A percentile compares a stretch with the other conserved stretches of the same genome.
Evolutionary conservation across 2,888 invertebrate genomes (phyloP).

Genomic region (Digitonthophagus gazella): DNA sequence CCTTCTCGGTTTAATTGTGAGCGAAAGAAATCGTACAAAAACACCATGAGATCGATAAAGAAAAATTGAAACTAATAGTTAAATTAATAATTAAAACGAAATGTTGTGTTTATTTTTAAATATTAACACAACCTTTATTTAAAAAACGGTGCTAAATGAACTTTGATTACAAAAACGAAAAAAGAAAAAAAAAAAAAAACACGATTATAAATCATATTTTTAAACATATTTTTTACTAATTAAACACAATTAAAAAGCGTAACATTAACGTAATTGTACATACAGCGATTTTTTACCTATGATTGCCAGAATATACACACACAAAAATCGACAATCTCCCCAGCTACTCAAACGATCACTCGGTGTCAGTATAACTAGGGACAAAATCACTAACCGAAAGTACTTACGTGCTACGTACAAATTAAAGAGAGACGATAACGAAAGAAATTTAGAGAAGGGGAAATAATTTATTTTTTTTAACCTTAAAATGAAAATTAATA

Average conservation of each 20-base stretch:
- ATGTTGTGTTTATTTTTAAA: background rate
- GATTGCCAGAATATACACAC: background rate
- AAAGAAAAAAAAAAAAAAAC: too few species aligned
- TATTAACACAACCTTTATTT: background rate
- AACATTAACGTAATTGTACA: too few species aligned
- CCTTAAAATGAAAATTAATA: conserved; percentile 13
- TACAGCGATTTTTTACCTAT: background rate
- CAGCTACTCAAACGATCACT: background rate
- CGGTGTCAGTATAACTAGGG: background rate
- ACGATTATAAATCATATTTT: too few species aligned
- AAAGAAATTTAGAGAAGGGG: background rate
- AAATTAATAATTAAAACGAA: too few species aligned
- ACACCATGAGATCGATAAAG: background rate
- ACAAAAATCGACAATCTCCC: background rate
- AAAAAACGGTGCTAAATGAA: background rate
- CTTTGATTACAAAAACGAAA: too few species aligned
- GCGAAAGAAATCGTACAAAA: background rate
- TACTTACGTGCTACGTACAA: background rate
- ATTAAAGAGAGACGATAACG: background rate
- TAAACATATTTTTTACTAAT: too few species aligned
- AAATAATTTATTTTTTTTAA: conserved; percentile 16
- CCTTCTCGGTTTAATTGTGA: background rate
- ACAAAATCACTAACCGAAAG: background rate
- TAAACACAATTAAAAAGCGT: too few species aligned
- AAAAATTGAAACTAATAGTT: background rate